Evolutionary conservation across 1,140 invertebrate species (phyloP).

Genomic region (Cephus cinctus): DNA sequence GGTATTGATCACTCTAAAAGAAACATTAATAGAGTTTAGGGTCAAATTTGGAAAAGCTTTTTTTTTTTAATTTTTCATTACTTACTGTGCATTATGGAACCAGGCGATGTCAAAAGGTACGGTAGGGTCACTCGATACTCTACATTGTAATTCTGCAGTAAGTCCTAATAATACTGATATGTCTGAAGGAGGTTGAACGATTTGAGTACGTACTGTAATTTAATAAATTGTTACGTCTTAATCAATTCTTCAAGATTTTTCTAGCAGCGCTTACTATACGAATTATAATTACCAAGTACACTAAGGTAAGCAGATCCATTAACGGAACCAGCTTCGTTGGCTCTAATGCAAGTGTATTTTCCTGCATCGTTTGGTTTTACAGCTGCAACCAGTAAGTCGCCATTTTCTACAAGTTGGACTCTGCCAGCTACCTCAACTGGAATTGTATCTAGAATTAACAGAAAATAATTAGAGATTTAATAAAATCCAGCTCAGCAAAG

Average conservation of each 20-base stretch:
- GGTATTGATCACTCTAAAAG: conserved; percentile 63
- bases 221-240: conserved; percentile 11
- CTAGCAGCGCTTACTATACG: no score
- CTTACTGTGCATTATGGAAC: conserved; percentile 85
- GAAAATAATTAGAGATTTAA: conserved; percentile 21
- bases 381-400: conserved; percentile 84
- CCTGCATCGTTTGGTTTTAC: conserved; percentile 80
- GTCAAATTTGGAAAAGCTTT: no score
- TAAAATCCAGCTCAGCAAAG: conserved; percentile 14
- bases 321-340: conserved; percentile 85
- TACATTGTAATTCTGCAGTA: conserved; percentile 88
- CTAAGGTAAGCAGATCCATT: conserved; percentile 78
- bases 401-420: conserved; percentile 80
- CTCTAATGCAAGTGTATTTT: conserved; percentile 83
- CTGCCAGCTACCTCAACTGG: conserved; percentile 65
- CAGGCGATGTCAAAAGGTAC: conserved; percentile 90
- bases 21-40: conserved; percentile 2
- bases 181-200: conserved; percentile 87
- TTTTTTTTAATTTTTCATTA: no score
- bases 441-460: conserved; percentile 49
- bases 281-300: conserved; percentile 77
- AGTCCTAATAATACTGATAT: conserved; percentile 85
- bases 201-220: conserved; percentile 83
- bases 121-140: conserved; percentile 87
- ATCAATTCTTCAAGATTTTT: no score